Conservation (phyloP, 2,888 invertebrate genomes). For the Lepidocyrtinus sp. region DNA sequence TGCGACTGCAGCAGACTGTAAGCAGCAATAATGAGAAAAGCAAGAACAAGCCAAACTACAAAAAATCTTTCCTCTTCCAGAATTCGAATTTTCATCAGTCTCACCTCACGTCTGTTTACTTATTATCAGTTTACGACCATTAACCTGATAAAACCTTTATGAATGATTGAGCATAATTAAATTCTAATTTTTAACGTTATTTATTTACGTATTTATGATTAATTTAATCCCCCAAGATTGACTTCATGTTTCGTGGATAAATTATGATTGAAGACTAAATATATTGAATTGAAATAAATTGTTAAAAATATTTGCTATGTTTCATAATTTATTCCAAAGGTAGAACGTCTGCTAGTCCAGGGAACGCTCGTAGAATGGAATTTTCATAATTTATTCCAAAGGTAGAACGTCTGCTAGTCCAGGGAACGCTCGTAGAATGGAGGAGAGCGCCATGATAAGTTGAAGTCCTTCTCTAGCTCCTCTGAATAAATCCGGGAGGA, state of each 20-base stretch:
- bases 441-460: slow-evolving; percentile 58
- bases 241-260: no score
- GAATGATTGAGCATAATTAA: no score
- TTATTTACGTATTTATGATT: no score
- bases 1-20: slow-evolving; percentile 69
- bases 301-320: no score
- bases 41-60: slow-evolving; percentile 40
- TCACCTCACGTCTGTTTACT: slow-evolving; percentile 37
- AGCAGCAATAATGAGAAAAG: slow-evolving; percentile 66
- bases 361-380: slow-evolving; percentile 56
- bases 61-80: slow-evolving; percentile 55
- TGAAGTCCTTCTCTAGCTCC: slow-evolving; percentile 68
- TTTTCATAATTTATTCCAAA: slow-evolving; percentile 14
- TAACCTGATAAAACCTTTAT: no score
- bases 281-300: no score
- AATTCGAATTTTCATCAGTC: slow-evolving; percentile 57
- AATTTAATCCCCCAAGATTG: no score
- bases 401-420: slow-evolving; percentile 54
- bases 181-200: no score
- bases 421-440: slow-evolving; percentile 57
- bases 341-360: slow-evolving; percentile 52
- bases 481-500: slow-evolving; percentile 69
- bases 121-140: no score
- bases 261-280: no score
- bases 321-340: slow-evolving; percentile 29